Conservation (phyloP, 2,888 invertebrate genomes). For the Phengaris arion region DNA sequence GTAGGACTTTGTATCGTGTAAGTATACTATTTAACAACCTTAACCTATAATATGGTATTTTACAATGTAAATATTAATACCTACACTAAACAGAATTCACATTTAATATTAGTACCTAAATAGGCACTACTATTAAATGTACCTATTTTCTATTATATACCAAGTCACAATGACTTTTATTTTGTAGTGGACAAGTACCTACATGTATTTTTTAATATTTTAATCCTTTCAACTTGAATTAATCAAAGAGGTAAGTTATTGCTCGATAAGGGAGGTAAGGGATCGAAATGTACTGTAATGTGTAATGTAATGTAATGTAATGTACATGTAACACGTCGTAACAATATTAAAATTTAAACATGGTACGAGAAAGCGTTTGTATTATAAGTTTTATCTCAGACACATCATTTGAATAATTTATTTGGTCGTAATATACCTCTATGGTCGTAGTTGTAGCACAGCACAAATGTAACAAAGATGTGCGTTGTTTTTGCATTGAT, state of each 20-base stretch:
- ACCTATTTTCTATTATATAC: too few relatives aligned
- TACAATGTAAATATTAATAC: too few relatives aligned
- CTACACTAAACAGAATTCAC: too few relatives aligned
- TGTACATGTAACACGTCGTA: background rate
- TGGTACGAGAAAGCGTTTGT: constrained; percentile 21
- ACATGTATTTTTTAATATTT: too few relatives aligned
- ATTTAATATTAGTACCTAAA: too few relatives aligned
- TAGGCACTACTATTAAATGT: too few relatives aligned
- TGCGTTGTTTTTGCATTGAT: too few relatives aligned
- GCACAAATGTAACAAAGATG: too few relatives aligned
- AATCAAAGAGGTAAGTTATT: background rate
- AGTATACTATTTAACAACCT: background rate
- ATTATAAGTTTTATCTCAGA: constrained; percentile 10
- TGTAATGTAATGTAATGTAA: too few relatives aligned
- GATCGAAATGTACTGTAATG: background rate
- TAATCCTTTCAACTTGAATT: background rate
- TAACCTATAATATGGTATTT: too few relatives aligned
- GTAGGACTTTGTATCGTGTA: background rate
- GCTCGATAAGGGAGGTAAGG: background rate
- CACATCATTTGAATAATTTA: constrained; percentile 13
- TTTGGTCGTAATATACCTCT: background rate
- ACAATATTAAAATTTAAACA: constrained; percentile 15
- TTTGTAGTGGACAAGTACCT: too few relatives aligned
- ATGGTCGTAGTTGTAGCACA: background rate
- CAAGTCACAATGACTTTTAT: too few relatives aligned